Base-by-base conservation (phyloP, 2,797 vertebrate species). In the Molothrus ater region DNA sequence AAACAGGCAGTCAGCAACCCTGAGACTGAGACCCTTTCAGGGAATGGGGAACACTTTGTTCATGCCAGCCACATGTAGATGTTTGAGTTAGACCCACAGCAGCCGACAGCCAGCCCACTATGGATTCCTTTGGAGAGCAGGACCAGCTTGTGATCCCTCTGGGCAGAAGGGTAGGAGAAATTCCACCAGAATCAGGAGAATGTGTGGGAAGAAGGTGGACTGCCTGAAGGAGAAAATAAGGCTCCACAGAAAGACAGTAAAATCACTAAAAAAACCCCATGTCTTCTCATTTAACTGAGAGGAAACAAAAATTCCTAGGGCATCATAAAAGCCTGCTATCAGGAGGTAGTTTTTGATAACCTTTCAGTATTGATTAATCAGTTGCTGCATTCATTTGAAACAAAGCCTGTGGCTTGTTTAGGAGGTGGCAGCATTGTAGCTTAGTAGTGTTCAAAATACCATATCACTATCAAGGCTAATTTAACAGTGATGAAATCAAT, bases 401-500 rank as follows among this genome's bases (percentile, higher is more conserved):
- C 45, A 96, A 82, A 81, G 87, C 88, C 71, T 2, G 2, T 3
- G 66, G 72, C 68, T 91, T 94, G 54, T 88, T 96, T 91, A 92
- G 79, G 82, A 94, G 88, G 64, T 74, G 34, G 83, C 68, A 90
- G n/a, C 54, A 40, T 36, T 74, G 60, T 74, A 93, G 56, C 60
- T 86, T 91, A 63, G 54, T 73, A 53, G 47, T 73, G 73, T 61
- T 51, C 75, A 86, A 96, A 90, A 90, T 80, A 68, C 47, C 59
- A 19, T 65, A 92, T 86, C 17, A 0, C 88, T 92, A 78, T 88
- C 91, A 92, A 91, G 85, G 73, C 81, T 93, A 80, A 92, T 92
- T 89, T 92, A 93, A 88, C 82, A 88, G 68, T 88, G 90, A 94
- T 91, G 80, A 85, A 69, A 93, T 96, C 90, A 72, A 93, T 89